Percentiles rank a stretch among this genome's conserved stretches.
Conservation (phyloP, 2,113 vertebrate species). For the Calyptommatus sinebrachiatus region DNA sequence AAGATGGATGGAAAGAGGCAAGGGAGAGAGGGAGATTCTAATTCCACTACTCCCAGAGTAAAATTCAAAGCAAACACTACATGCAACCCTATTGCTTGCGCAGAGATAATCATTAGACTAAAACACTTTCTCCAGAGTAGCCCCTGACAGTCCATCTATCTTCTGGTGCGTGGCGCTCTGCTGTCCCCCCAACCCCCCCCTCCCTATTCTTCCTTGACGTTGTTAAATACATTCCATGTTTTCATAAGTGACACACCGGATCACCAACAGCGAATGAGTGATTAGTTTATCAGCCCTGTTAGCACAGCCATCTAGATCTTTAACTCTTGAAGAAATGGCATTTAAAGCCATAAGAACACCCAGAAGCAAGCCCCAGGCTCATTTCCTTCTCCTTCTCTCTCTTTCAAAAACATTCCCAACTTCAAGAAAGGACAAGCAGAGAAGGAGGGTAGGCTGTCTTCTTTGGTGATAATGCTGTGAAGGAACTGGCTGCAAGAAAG, state of each 20-base stretch:
- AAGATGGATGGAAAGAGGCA: too few relatives aligned
- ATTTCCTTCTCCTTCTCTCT: neutral
- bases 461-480: constrained; percentile 50
- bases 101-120: constrained; percentile 53
- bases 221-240: constrained; percentile 69
- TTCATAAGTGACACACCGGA: constrained; percentile 71
- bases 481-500: constrained; percentile 56
- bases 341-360: constrained; percentile 76
- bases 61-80: constrained; percentile 1
- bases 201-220: constrained; percentile 54
- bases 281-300: constrained; percentile 74
- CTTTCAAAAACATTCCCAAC: constrained; percentile 51
- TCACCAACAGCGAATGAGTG: constrained; percentile 67
- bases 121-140: constrained; percentile 67
- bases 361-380: constrained; percentile 72
- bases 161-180: constrained; percentile 41
- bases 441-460: constrained; percentile 53
- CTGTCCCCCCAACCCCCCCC: neutral
- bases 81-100: constrained; percentile 62
- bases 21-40: too few relatives aligned
- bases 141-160: constrained; percentile 61
- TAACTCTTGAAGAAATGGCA: constrained; percentile 73
- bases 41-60: too few relatives aligned
- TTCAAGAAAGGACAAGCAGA: constrained; percentile 60
- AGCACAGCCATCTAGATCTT: constrained; percentile 72